Evolutionary conservation across 1,140 invertebrate genomes (phyloP).

Genomic region (Agraylea sexmaculata): DNA sequence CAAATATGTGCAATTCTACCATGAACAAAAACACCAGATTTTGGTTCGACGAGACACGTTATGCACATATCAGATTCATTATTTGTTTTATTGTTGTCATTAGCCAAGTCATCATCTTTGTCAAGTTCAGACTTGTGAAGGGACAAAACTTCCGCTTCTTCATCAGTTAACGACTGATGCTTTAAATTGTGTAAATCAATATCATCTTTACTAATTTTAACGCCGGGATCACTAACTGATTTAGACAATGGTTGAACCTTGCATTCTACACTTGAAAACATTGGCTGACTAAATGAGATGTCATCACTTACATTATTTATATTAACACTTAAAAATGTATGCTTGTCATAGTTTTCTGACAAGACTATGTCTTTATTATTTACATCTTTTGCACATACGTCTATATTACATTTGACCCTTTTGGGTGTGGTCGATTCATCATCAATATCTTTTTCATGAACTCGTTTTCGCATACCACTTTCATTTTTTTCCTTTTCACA

Average conservation of each 20-base stretch:
- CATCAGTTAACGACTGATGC: constrained; percentile 19
- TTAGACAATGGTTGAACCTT: constrained; percentile 12
- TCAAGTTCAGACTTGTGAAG: not conserved
- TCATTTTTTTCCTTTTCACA: constrained; percentile 8
- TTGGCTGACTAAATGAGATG: constrained; percentile 18
- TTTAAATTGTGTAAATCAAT: constrained; percentile 16
- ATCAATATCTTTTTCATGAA: not conserved
- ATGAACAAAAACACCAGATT: constrained; percentile 54
- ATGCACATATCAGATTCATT: constrained; percentile 41
- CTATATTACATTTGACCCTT: constrained; percentile 8
- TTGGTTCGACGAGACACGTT: constrained; percentile 44
- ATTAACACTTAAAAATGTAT: constrained; percentile 8
- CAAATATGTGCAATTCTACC: constrained; percentile 49
- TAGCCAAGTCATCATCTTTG: not conserved
- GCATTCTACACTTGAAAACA: constrained; percentile 9
- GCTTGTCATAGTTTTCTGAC: constrained; percentile 9
- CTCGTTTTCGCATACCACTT: constrained; percentile 2
- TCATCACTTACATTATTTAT: constrained; percentile 4
- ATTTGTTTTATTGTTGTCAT: constrained; percentile 21
- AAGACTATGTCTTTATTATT: constrained; percentile 15
- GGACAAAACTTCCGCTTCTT: constrained; percentile 2
- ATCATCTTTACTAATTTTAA: constrained; percentile 16
- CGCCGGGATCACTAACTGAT: constrained; percentile 13
- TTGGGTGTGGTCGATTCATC: constrained; percentile 7
- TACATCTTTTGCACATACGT: constrained; percentile 15